Base-by-base conservation (phyloP, 2,888 invertebrate species). In the Nymphalis c-album region DNA sequence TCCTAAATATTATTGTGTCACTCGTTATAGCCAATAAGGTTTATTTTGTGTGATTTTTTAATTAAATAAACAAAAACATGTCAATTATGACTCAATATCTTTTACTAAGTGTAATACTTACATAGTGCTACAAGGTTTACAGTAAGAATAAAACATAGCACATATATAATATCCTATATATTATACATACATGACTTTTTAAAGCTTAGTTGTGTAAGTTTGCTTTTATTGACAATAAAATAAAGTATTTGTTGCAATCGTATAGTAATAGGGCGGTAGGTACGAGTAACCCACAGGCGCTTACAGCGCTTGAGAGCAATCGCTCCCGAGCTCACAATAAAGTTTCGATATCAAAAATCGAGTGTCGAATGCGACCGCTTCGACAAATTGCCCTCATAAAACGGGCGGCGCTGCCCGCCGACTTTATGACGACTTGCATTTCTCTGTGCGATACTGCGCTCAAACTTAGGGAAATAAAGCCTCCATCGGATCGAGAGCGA, bases 361-460 rank as follows among this genome's bases (percentile, higher is more conserved):
- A 78, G 77, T 77, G 75, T 74, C 77, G 74, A 71, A 75, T 75
- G 79, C 76, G 77, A 75, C 76, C 74, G 77, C 77, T 73, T 72
- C 76, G 75, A 80, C 79, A 78, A 78, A 80, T 79, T 77, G 77
- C 76, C 75, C 75, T 76, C 79, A 78, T 80, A 78, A 78, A 78
- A 72, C 76, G 74, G 73, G 47, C 71, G 35, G 72, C 72, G 57
- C 50, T 46, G 57, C 70, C 69, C 22, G 60, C 51, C 35, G 59
- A 69, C 75, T 74, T 73, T 73, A 74, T 75, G 74, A 67, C 71
- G 67, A 59, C 69, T 61, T 63, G 59, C 70, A 63, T 50, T 53
- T 16, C 45, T 45, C 47, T 46, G 26, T 22, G 16, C 48, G 35
- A 60, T 50, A 58, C 35, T 51, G 31, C 45, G 58, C 47, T 46